Evolutionary conservation across 2,113 vertebrate species (phyloP).

Genomic region (Thymallus thymallus): DNA sequence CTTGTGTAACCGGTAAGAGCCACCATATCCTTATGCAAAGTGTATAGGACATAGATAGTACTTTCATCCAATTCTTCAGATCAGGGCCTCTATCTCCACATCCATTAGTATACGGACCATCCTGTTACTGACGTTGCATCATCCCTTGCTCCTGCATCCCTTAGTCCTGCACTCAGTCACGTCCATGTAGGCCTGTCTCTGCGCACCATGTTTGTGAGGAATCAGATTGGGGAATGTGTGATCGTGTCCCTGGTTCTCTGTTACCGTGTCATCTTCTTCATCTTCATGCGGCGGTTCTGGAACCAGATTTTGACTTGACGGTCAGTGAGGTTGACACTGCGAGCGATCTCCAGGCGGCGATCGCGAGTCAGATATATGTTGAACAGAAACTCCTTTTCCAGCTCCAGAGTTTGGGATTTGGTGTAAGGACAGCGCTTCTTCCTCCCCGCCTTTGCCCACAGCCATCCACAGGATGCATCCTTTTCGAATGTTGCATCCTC

Average conservation of each 20-base stretch:
- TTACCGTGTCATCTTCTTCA: conserved; percentile 38
- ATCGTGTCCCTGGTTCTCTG: conserved; percentile 26
- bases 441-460: conserved; percentile 25
- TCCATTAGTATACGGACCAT: background rate
- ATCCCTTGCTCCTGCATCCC: background rate
- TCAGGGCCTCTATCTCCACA: background rate
- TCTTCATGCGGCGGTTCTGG: conserved; percentile 53
- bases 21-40: conserved; percentile 4
- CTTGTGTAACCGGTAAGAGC: background rate
- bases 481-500: conserved; percentile 22
- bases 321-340: conserved; percentile 29
- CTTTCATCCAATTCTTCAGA: background rate
- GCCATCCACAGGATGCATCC: conserved; percentile 24
- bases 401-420: conserved; percentile 41
- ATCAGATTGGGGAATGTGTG: conserved; percentile 26
- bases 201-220: background rate
- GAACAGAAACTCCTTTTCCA: conserved; percentile 41
- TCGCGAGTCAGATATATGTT: conserved; percentile 52
- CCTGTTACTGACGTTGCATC: background rate
- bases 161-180: background rate
- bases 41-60: background rate
- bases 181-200: conserved; percentile 1
- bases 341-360: conserved; percentile 72
- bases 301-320: conserved; percentile 54
- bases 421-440: conserved; percentile 25